Base-by-base conservation (phyloP, 1,140 invertebrate species). In the Magallana angulata region DNA sequence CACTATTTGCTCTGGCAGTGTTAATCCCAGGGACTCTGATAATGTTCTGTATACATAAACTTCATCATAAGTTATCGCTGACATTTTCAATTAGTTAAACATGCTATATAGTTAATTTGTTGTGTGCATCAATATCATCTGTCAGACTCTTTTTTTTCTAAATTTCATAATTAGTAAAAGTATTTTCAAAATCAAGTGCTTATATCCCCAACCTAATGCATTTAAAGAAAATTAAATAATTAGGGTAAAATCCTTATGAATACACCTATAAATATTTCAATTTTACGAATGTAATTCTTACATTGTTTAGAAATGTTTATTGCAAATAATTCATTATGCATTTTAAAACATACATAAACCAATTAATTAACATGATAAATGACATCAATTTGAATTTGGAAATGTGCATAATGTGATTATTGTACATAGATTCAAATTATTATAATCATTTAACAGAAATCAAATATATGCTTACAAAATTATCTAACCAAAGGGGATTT, bases 11-110 rank as follows among this genome's bases (percentile, higher is more conserved):
- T 36, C 36, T 76, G 36, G 68, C 2, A 11, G 68, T 76, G 68
- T 30, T 76, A 76, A 76, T 36, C 68, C 30, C 3, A 9, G 5
- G 12, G 14, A 18, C 68, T 30, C 24, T 4, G 30, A 76, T 76
- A 76, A 76, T 76, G 68, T 30, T 30, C 68, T 76, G 24, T 76
- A 76, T 76, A 76, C 68, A 76, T 76, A 76, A 76, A 76, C 18
- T 12, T 76, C 24, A 12, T 24, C 30, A 30, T 76, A 76, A 76
- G 68, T 30, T 76, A 5, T 30, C 24, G 68, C 7, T 30, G 68
- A 76, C 68, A 36, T 76, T 76, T 76, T 36, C 24, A 76, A 76
- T 76, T 76, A 76, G 68, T 30, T 30, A 30, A 36, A 76, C 68
- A 48, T 11, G 24, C 11, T 62, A 30, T 30, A 30, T 11, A 30